Evolutionary conservation across 2,113 vertebrate species (phyloP).

Genomic region (Laticauda laticaudata): DNA sequence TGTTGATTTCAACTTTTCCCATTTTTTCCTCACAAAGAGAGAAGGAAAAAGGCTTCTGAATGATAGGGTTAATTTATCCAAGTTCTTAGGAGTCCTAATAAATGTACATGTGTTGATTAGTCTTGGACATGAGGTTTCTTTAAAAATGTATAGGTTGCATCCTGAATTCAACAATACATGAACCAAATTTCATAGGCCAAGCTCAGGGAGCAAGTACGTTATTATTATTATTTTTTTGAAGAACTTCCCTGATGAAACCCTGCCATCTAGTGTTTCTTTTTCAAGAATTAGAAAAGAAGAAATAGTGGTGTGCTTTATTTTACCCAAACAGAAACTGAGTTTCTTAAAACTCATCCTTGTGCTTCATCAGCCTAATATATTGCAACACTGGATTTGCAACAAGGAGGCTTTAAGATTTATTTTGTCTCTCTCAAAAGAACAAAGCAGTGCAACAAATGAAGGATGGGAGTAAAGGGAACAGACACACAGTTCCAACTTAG

Average conservation of each 20-base stretch:
- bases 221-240: neutral
- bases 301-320: neutral
- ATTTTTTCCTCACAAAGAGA: neutral
- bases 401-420: neutral
- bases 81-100: neutral
- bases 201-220: accelerated
- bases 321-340: neutral
- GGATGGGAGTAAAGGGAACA: neutral
- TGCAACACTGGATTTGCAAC: neutral
- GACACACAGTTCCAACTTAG: neutral
- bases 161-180: neutral
- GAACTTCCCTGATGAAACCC: slow-evolving; percentile 46
- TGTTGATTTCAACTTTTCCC: neutral
- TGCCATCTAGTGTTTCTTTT: slow-evolving; percentile 66
- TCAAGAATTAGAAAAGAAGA: neutral
- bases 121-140: neutral
- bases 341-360: neutral
- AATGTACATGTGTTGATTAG: neutral
- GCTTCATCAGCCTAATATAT: neutral
- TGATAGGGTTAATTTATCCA: neutral
- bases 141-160: neutral
- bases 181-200: accelerated
- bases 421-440: neutral
- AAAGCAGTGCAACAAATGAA: neutral
- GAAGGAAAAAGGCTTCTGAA: neutral